phyloP scores from a whole-genome alignment of 1,140 invertebrate species.

The Plectus sambesii region DNA sequence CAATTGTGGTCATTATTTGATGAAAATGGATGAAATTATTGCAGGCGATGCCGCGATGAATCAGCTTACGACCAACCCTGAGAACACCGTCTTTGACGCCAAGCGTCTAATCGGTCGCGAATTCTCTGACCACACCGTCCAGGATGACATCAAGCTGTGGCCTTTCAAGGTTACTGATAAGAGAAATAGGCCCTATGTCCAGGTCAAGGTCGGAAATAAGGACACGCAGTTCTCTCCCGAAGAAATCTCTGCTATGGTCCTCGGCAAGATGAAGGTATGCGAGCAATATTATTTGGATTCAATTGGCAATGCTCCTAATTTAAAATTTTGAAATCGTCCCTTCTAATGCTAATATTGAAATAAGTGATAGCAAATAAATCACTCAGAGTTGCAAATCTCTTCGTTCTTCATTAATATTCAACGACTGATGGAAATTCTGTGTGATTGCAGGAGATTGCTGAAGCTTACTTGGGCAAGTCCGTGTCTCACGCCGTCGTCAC shows the following conservation, averaged over 20 bases:
- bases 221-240: slow-evolving; percentile 44
- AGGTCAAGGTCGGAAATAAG: slow-evolving; percentile 39
- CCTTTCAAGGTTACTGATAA: slow-evolving; percentile 54
- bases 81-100: slow-evolving; percentile 79
- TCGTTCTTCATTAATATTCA: no score
- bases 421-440: no score
- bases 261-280: slow-evolving; percentile 47
- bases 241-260: slow-evolving; percentile 46
- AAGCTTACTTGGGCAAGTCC: slow-evolving; percentile 41
- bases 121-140: slow-evolving; percentile 60
- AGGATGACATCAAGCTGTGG: slow-evolving; percentile 67
- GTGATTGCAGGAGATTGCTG: slow-evolving; percentile 52
- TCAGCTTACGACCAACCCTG: slow-evolving; percentile 67
- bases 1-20: no score
- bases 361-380: no score
- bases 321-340: no score
- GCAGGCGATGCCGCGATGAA: slow-evolving; percentile 61
- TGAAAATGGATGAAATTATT: slow-evolving; percentile 69
- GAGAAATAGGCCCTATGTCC: slow-evolving; percentile 42
- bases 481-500: slow-evolving; percentile 49
- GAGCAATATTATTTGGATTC: no score
- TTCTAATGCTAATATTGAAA: no score
- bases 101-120: slow-evolving; percentile 57
- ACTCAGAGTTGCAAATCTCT: no score
- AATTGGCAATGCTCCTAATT: no score